Percentiles rank a stretch among this genome's conserved stretches.
Evolutionary conservation across 2,113 vertebrate species (phyloP).

Genomic region (Hypomesus transpacificus): DNA sequence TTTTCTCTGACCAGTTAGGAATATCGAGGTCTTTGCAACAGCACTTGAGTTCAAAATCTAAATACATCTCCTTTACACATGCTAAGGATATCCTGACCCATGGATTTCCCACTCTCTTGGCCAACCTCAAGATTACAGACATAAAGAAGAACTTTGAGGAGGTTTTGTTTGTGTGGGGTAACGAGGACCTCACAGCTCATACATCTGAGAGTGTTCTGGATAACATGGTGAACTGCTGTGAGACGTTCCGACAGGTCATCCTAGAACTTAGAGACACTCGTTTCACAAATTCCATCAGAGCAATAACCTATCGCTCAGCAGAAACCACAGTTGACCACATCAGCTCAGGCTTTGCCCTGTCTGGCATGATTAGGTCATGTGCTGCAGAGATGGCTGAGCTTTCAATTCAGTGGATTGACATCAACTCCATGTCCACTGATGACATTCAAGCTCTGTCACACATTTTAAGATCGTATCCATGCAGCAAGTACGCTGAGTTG

Average conservation of each 20-base stretch:
- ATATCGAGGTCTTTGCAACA: slow-evolving; percentile 68
- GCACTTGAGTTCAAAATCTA: slow-evolving; percentile 68
- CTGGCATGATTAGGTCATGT: slow-evolving; percentile 79
- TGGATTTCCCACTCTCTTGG: slow-evolving; percentile 43
- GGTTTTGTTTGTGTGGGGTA: slow-evolving; percentile 80
- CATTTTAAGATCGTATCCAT: slow-evolving; percentile 64
- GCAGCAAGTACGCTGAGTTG: slow-evolving; percentile 71
- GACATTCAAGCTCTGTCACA: slow-evolving; percentile 72
- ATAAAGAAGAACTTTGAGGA: slow-evolving; percentile 67
- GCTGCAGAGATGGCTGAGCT: slow-evolving; percentile 72
- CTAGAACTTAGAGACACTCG: slow-evolving; percentile 63
- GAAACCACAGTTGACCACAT: slow-evolving; percentile 71
- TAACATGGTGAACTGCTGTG: slow-evolving; percentile 71
- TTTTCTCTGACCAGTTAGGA: slow-evolving; percentile 76
- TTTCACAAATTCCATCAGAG: slow-evolving; percentile 62
- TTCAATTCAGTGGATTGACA: slow-evolving; percentile 78
- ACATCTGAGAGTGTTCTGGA: slow-evolving; percentile 59
- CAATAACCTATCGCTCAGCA: slow-evolving; percentile 75
- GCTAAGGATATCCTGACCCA: slow-evolving; percentile 48
- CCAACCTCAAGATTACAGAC: slow-evolving; percentile 52
- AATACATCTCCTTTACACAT: slow-evolving; percentile 60
- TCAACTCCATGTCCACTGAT: slow-evolving; percentile 58
- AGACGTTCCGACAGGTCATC: slow-evolving; percentile 74
- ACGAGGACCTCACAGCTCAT: slow-evolving; percentile 63
- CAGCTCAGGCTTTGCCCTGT: slow-evolving; percentile 75